A percentile compares a stretch with the other conserved stretches of the same genome.
phyloP scores from a whole-genome alignment of 1,140 invertebrate species.

The Drosophila ambigua region DNA sequence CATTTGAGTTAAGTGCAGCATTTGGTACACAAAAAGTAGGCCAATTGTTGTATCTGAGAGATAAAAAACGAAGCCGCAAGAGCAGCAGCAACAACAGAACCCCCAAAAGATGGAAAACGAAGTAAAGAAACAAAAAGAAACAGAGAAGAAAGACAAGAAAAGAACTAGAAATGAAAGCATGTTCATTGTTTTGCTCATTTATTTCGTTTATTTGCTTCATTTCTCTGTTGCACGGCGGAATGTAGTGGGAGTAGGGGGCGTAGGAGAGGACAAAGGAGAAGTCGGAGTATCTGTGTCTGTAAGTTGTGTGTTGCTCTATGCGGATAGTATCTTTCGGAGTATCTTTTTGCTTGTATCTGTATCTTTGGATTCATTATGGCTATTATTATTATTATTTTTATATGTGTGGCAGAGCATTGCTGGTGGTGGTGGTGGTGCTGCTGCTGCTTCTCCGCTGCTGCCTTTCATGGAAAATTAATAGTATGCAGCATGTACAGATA shows the following conservation, averaged over 20 bases:
- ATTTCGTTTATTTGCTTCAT: conserved; percentile 76
- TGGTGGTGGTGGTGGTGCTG: conserved; percentile 42
- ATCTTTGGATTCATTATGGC: conserved; percentile 68
- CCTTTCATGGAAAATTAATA: conserved; percentile 79
- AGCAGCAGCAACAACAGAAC: conserved; percentile 30
- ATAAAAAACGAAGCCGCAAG: conserved; percentile 11
- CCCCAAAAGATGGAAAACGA: conserved; percentile 17
- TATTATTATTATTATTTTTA: conserved; percentile 64
- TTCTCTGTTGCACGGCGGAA: conserved; percentile 30
- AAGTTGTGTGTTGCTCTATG: too few relatives aligned
- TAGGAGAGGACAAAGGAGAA: too few relatives aligned
- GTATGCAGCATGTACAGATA: conserved; percentile 73
- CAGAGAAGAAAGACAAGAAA: background rate
- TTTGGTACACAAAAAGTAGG: conserved; percentile 79
- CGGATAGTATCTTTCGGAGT: too few relatives aligned
- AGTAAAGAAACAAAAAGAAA: conserved; percentile 1
- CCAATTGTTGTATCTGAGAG: conserved; percentile 62
- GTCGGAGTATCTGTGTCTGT: too few relatives aligned
- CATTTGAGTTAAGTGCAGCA: conserved; percentile 71
- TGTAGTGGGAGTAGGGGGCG: too few relatives aligned
- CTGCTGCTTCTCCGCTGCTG: conserved; percentile 15
- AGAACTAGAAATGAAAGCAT: conserved; percentile 40
- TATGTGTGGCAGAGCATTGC: conserved; percentile 3
- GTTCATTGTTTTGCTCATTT: conserved; percentile 51
- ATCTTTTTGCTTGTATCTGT: conserved; percentile 25